phyloP scores from a whole-genome alignment of 2,888 invertebrate genomes.

The Lepidocyrtinus sp. region DNA sequence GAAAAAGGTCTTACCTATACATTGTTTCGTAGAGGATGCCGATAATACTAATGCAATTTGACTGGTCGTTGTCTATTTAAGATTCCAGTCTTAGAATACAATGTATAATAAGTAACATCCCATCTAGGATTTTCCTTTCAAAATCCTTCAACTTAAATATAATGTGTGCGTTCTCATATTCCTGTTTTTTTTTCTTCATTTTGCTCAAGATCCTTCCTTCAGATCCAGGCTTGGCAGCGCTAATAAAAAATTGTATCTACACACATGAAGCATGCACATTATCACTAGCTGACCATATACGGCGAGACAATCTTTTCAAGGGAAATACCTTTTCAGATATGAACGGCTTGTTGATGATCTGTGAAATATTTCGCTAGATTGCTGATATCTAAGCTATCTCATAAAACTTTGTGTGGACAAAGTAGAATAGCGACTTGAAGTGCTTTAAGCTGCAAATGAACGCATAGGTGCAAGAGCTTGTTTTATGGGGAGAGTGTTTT shows the following conservation, averaged over 20 bases:
- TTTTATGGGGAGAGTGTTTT: not conserved
- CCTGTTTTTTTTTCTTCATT: too few species aligned
- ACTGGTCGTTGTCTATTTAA: slow-evolving; percentile 50
- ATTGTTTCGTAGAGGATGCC: slow-evolving; percentile 15
- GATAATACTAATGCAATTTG: slow-evolving; percentile 58
- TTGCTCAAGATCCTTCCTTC: too few species aligned
- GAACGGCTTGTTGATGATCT: slow-evolving; percentile 13
- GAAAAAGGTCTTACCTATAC: slow-evolving; percentile 3
- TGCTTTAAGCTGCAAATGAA: not conserved
- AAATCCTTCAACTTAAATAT: too few species aligned
- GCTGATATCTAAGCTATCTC: slow-evolving; percentile 4
- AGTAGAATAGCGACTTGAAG: not conserved
- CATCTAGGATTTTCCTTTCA: too few species aligned
- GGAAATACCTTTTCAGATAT: too few species aligned
- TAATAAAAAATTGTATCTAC: too few species aligned
- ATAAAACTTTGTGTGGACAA: slow-evolving; percentile 14
- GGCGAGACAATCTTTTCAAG: too few species aligned
- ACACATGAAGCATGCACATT: too few species aligned
- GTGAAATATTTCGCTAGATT: slow-evolving; percentile 19
- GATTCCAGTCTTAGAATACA: slow-evolving; percentile 58
- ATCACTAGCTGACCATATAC: too few species aligned
- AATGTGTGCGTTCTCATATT: too few species aligned
- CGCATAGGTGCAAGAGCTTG: not conserved
- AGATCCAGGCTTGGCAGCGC: too few species aligned
- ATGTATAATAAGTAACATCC: slow-evolving; percentile 45